A percentile compares a stretch with the other conserved stretches of the same genome.
These are phyloP conservation scores for Strigamia crassipes DNA, from an alignment of 2,888 invertebrate species.

Conservation along the genomic window DNA sequence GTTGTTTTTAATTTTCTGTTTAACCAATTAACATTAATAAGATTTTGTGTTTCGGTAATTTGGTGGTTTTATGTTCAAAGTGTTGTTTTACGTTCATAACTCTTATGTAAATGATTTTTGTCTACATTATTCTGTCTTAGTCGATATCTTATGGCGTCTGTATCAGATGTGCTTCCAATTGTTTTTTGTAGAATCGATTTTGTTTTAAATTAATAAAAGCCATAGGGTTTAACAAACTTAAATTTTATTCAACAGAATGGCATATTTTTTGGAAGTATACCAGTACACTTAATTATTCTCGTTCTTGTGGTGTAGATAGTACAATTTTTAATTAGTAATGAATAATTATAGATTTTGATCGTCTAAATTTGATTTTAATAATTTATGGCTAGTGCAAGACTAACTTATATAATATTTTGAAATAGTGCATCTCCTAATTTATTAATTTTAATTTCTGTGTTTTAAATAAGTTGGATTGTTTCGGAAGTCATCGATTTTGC, in stretches of 20 bases:
- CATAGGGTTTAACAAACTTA: not conserved
- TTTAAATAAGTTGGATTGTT: not conserved
- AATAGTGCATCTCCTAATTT: too few relatives aligned
- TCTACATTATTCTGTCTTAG: not conserved
- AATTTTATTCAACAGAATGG: not conserved
- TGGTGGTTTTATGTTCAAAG: not conserved
- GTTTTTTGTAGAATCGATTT: not conserved
- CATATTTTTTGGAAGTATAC: too few relatives aligned
- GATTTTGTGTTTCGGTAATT: not conserved
- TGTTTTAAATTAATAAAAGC: not conserved
- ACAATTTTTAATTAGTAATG: too few relatives aligned
- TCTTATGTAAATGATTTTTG: not conserved
- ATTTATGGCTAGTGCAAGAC: too few relatives aligned
- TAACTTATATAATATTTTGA: too few relatives aligned
- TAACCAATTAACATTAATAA: too few relatives aligned
- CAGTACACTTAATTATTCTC: too few relatives aligned
- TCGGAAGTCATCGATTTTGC: not conserved
- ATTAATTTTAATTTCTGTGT: too few relatives aligned
- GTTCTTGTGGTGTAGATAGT: too few relatives aligned
- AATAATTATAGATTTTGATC: too few relatives aligned
- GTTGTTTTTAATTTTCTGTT: too few relatives aligned
- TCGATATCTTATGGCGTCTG: not conserved
- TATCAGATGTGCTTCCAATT: not conserved
- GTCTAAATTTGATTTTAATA: too few relatives aligned
- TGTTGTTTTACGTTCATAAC: not conserved